Base-by-base conservation (phyloP, 2,888 invertebrate species). In the Dicyrtomina minuta region DNA sequence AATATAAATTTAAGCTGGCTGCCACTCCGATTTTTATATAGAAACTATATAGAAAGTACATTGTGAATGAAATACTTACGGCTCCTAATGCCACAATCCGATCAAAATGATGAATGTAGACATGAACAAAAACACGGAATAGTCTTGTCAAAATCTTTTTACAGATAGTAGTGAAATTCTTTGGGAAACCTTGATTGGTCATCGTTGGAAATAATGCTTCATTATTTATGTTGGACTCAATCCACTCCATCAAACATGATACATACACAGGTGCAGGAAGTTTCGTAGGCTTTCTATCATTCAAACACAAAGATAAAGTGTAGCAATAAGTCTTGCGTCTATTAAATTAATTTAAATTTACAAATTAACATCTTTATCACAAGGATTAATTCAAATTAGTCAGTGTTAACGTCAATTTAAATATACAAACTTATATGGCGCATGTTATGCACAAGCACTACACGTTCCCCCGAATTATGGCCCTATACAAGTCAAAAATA, bases 51-150 rank as follows among this genome's bases (percentile, higher is more conserved):
- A 56, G 56, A 22, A 46, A 13, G 15, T 53, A 33, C 6, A 66
- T 41, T 26, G 44, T 27, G 27, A 22, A 59, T 49, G 1, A 56
- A 24, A n/a, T 56, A 86, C 89, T 88, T 84, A 93, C 92, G 43
- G 93, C 93, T 77, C 92, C 91, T 79, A 94, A 90, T 55, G 89
- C 88, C 26, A 92, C 89, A 72, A 95, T 86, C 79, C 92, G 87
- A 81, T 95, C 93, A 82, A 95, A 96, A 82, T 95, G 95, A 83
- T 95, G 94, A 74, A 95, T 95, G 81, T 95, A 95, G 53, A 94
- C 93, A 82, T 95, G 94, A 0, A 95, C 94, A 82, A 95, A 95
- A 3, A 95, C 93, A 76, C 94, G 85, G 82, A 93, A 94, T 53
- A 95, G 83, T 61, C 94, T 85, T 0, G 93, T 93, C 77, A 95